Base-by-base conservation (phyloP, 2,888 invertebrate species). In the Muschampia plurimacula region DNA sequence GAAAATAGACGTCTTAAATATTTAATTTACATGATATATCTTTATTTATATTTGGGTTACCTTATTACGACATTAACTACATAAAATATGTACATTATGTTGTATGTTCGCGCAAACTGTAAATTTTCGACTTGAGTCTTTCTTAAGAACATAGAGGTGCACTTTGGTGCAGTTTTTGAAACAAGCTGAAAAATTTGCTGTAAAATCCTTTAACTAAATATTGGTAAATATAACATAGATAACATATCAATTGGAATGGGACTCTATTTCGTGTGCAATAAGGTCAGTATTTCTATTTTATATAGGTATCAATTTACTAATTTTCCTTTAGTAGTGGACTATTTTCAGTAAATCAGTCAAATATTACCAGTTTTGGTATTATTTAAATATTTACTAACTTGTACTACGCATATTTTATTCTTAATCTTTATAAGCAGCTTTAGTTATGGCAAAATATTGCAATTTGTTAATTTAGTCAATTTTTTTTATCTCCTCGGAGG, bases 281-380 rank as follows among this genome's bases (percentile, higher is more conserved):
- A 70, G 44, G 64, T 46, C 70, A 70, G 70, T 70, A 70, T 70
- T 69, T 64, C 57, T 64, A 69, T 69, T 49, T 62, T 52, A 46
- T 66, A 46, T 46, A 10, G 2, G 3, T 41, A 13, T 22, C 8
- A 5, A 28, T 28, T 28, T 8, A 64, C 10, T 57, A 57, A 6
- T 57, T 64, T 46, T 28, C 10, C 44, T 63, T 44, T 63, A 22
- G 22, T 64, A 64, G 5, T 28, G 46, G 64, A 64, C 22, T 63
- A 12, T 44, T 64, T 44, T 13, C 64, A 46, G 64, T 63, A 36
- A 41, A 22, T 1, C 4, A 28, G 28, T 59, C 28, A 7, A 9
- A 57, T 57, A 28, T 57, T 62, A 62, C 39, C 62, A 41, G n/a
- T 62, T 62, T 62, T 41, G 62, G 62, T 55, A 39, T 15, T 36